phyloP scores from a whole-genome alignment of 92 coral and sea anemone genomes.

The Phenganax marumi region DNA sequence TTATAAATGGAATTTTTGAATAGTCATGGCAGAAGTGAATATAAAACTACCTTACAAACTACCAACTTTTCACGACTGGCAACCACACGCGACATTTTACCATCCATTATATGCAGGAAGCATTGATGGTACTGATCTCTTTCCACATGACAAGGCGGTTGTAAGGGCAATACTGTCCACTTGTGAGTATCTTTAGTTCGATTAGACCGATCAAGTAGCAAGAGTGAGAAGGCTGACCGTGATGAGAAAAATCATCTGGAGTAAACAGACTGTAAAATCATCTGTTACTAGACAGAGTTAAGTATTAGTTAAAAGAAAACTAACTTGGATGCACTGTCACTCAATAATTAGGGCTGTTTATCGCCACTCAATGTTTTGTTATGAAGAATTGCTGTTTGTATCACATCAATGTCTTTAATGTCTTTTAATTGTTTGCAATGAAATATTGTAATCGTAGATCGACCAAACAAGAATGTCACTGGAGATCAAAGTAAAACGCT shows the following conservation, averaged over 20 bases:
- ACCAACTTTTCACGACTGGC: conserved; percentile 85
- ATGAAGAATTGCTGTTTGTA: background rate
- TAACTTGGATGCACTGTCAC: too few species aligned
- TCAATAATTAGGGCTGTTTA: too few species aligned
- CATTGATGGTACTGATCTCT: conserved; percentile 89
- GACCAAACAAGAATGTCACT: conserved; percentile 74
- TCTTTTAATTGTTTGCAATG: background rate
- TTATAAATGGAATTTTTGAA: background rate
- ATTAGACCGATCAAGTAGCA: background rate
- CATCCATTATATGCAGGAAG: conserved; percentile 99
- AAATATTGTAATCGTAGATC: conserved; percentile 55
- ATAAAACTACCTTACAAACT: conserved; percentile 53
- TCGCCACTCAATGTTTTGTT: background rate
- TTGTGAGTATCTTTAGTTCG: conserved; percentile 56
- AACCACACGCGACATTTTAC: conserved; percentile 79
- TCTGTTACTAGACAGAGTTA: too few species aligned
- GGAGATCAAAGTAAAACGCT: conserved; percentile 82
- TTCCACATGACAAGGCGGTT: conserved; percentile 85
- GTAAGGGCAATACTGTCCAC: conserved; percentile 73
- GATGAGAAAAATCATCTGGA: background rate
- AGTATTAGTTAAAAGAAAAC: too few species aligned
- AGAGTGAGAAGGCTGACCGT: background rate
- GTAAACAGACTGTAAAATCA: too few species aligned
- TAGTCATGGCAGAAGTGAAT: conserved; percentile 31
- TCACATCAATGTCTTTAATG: background rate